These are phyloP conservation scores for Oreochromis aureus DNA, from an alignment of 2,113 vertebrate genomes.

Conservation along the genomic window DNA sequence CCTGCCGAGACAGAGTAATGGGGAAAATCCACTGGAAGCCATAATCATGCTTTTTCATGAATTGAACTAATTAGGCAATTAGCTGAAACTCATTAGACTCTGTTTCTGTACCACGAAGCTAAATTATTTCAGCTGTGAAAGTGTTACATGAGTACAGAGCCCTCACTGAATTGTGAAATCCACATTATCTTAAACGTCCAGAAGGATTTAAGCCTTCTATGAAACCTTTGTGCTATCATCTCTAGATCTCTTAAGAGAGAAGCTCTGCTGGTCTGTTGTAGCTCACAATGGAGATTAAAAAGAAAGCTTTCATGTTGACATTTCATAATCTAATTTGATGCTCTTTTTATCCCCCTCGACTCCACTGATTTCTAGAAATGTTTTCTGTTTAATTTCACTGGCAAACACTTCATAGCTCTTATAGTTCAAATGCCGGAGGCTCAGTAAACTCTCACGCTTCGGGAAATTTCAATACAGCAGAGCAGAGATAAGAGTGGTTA, in stretches of 20 bases:
- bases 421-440: background rate
- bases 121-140: background rate
- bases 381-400: background rate
- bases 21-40: background rate
- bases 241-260: background rate
- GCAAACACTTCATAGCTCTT: background rate
- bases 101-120: background rate
- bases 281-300: background rate
- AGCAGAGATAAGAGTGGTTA: background rate
- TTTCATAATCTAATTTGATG: background rate
- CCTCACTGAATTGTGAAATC: background rate
- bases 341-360: background rate
- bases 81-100: background rate
- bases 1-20: background rate
- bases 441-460: background rate
- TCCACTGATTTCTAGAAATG: background rate
- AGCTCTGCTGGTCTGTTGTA: background rate
- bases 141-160: background rate
- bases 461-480: background rate
- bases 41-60: background rate
- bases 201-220: background rate
- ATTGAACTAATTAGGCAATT: constrained; percentile 18
- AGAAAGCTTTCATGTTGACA: background rate
- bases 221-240: background rate
- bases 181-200: background rate